phyloP scores from a whole-genome alignment of 2,797 vertebrate genomes.

The Sparus aurata region DNA sequence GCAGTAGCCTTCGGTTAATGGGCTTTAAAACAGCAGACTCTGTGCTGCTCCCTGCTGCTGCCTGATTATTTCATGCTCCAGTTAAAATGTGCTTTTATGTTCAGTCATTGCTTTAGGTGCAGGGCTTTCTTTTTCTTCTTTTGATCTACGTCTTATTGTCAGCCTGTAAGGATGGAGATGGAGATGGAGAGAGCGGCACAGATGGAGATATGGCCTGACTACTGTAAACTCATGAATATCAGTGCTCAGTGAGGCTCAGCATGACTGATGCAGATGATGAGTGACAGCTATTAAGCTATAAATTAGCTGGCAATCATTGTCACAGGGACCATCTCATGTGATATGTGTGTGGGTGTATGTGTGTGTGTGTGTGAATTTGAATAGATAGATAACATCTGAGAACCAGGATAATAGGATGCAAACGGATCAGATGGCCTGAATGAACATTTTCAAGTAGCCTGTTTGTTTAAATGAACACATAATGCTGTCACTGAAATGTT shows the following conservation, averaged over 20 bases:
- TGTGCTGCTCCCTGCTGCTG: constrained; percentile 48
- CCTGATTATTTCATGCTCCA: constrained; percentile 78
- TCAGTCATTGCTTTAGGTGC: constrained; percentile 34
- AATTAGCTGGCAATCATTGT: constrained; percentile 49
- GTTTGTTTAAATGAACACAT: neutral
- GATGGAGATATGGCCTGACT: constrained; percentile 63
- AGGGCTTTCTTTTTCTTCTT: constrained; percentile 2
- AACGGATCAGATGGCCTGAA: neutral
- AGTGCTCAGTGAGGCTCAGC: constrained; percentile 50
- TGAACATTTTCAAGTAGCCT: neutral
- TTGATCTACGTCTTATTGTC: constrained; percentile 31
- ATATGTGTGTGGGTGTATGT: constrained; percentile 22
- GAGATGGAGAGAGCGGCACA: constrained; percentile 31
- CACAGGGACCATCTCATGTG: constrained; percentile 12
- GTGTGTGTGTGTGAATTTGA: constrained; percentile 31
- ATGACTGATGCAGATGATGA: constrained; percentile 48
- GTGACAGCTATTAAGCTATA: constrained; percentile 37
- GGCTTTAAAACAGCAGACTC: constrained; percentile 58
- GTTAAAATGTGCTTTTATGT: constrained; percentile 60
- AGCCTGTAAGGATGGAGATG: constrained; percentile 31
- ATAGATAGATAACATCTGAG: constrained; percentile 6
- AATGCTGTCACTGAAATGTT: neutral
- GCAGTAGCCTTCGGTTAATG: constrained; percentile 67
- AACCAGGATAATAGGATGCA: constrained; percentile 8
- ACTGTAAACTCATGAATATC: constrained; percentile 63